Evolutionary conservation across 2,113 vertebrate genomes (phyloP).

Genomic region (Ursus arctos): DNA sequence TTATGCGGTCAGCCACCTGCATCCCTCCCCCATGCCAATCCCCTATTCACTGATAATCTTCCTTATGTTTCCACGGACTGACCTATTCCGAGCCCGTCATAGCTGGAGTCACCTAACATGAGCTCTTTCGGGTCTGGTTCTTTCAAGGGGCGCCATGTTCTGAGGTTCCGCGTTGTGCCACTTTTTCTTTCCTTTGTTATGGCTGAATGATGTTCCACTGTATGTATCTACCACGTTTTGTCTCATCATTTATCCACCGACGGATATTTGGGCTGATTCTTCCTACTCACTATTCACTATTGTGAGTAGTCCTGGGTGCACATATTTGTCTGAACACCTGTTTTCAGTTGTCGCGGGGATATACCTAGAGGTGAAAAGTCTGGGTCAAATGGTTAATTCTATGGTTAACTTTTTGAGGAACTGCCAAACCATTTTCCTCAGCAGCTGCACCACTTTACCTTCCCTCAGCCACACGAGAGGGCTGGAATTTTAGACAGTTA

Average conservation of each 20-base stretch:
- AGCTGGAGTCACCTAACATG: background rate
- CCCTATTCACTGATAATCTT: background rate
- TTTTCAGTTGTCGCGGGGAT: background rate
- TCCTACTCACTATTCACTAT: background rate
- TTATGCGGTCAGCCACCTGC: too few relatives aligned
- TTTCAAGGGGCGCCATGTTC: background rate
- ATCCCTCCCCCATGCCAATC: background rate
- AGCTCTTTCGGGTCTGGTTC: background rate
- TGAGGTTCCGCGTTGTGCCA: background rate
- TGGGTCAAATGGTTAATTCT: background rate
- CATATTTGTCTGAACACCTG: background rate
- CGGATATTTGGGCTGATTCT: background rate
- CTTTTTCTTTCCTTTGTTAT: background rate
- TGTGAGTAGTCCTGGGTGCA: background rate
- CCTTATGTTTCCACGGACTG: background rate
- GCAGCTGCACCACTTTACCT: background rate
- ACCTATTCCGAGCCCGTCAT: background rate
- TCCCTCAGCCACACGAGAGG: too few relatives aligned
- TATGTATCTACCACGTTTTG: background rate
- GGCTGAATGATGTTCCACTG: background rate
- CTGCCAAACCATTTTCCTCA: background rate
- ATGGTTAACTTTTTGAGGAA: background rate
- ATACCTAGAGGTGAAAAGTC: background rate
- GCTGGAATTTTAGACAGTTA: background rate
- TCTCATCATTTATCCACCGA: background rate